phyloP scores from a whole-genome alignment of 2,888 invertebrate genomes.

The Ormyrus nitidulus region DNA sequence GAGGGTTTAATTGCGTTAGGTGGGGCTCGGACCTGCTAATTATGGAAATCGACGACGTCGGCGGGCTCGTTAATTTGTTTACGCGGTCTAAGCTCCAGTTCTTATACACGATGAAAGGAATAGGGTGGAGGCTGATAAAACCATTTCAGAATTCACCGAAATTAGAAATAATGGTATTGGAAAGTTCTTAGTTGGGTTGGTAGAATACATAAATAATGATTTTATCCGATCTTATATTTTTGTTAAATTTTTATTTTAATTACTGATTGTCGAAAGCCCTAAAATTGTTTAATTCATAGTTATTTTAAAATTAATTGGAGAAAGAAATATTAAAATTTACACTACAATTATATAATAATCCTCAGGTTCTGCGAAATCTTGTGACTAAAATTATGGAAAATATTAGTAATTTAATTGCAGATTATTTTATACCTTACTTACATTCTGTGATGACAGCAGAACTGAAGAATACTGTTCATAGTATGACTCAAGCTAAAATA shows the following conservation, averaged over 20 bases:
- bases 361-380: not conserved
- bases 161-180: not conserved
- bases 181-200: not conserved
- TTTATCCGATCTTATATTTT: not conserved
- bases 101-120: not conserved
- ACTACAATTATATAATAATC: not conserved
- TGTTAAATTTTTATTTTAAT: not conserved
- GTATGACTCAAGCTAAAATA: not conserved
- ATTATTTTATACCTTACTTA: not conserved
- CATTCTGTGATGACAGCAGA: too few relatives aligned
- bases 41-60: constrained; percentile 32
- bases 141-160: not conserved
- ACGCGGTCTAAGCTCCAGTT: not conserved
- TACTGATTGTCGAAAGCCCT: not conserved
- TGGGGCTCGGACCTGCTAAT: constrained; percentile 11
- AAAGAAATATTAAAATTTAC: not conserved
- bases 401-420: not conserved
- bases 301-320: too few relatives aligned
- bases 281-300: too few relatives aligned
- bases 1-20: constrained; percentile 39
- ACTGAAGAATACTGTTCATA: too few relatives aligned
- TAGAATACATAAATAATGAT: not conserved
- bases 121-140: not conserved
- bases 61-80: constrained; percentile 29
- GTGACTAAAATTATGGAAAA: not conserved